A percentile compares a stretch with the other conserved stretches of the same genome.
phyloP scores from a whole-genome alignment of 2,888 invertebrate species.

The Ctena decussata region DNA sequence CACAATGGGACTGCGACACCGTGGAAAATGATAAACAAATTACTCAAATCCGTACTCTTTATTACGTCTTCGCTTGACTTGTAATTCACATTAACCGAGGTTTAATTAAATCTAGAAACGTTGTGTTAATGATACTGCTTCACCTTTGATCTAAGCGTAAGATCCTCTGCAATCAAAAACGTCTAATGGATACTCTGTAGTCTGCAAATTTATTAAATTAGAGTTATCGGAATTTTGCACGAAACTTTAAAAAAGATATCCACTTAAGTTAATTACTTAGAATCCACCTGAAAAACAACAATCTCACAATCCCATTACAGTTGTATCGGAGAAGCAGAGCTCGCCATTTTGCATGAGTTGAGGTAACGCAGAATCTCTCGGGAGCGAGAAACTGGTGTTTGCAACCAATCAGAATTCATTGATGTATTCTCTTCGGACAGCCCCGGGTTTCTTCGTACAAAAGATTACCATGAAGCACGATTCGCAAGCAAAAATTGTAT shows the following conservation, averaged over 20 bases:
- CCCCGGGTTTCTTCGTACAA: constrained; percentile 54
- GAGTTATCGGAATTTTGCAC: constrained; percentile 13
- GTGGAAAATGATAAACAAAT: neutral
- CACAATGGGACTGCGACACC: neutral
- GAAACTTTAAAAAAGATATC: neutral
- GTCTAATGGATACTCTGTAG: neutral
- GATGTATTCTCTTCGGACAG: constrained; percentile 56
- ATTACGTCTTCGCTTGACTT: neutral
- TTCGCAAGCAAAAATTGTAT: neutral
- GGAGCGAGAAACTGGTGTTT: constrained; percentile 49
- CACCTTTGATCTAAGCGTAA: neutral
- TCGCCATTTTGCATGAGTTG: constrained; percentile 52
- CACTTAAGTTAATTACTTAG: neutral
- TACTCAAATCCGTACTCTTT: constrained; percentile 8
- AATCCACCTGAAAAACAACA: neutral
- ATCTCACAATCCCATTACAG: constrained; percentile 1
- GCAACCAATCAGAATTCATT: constrained; percentile 66
- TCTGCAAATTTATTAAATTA: neutral
- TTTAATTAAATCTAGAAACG: constrained; percentile 1
- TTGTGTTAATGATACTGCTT: neutral
- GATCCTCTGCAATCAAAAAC: neutral
- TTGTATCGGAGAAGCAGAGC: constrained; percentile 22
- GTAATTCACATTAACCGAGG: neutral
- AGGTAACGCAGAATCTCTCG: constrained; percentile 41
- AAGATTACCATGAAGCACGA: constrained; percentile 10